Evolutionary conservation across 2,113 vertebrate genomes (phyloP).

Genomic region (Microcebus murinus): DNA sequence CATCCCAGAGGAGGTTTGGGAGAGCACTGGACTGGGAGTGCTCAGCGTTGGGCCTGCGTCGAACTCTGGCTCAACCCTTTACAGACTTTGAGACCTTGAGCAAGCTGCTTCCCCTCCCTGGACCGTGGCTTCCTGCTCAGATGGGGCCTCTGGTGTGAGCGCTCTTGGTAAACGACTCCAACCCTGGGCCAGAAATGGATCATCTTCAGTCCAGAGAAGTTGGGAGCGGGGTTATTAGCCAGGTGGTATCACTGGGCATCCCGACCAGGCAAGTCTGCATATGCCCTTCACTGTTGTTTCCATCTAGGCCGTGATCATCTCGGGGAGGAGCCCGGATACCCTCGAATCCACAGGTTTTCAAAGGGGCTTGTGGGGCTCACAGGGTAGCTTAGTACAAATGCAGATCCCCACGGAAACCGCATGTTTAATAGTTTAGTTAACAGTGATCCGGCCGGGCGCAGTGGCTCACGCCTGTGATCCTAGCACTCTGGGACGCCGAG

Average conservation of each 20-base stretch:
- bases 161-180: neutral
- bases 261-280: neutral
- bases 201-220: neutral
- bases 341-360: neutral
- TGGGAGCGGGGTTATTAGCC: neutral
- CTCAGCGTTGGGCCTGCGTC: neutral
- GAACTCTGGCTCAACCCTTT: neutral
- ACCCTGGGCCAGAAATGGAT: neutral
- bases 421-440: neutral
- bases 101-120: neutral
- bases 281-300: neutral
- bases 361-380: neutral
- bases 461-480: neutral
- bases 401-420: neutral
- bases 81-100: neutral
- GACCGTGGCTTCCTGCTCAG: neutral
- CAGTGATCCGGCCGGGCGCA: neutral
- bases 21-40: neutral
- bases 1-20: neutral
- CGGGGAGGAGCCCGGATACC: neutral
- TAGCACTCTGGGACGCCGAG: neutral
- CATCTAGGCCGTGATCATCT: neutral
- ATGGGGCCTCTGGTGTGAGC: neutral
- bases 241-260: neutral
- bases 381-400: neutral